A percentile compares a stretch with the other conserved stretches of the same genome.
Evolutionary conservation across 2,888 invertebrate species (phyloP).

Genomic region (Latheticus oryzae): DNA sequence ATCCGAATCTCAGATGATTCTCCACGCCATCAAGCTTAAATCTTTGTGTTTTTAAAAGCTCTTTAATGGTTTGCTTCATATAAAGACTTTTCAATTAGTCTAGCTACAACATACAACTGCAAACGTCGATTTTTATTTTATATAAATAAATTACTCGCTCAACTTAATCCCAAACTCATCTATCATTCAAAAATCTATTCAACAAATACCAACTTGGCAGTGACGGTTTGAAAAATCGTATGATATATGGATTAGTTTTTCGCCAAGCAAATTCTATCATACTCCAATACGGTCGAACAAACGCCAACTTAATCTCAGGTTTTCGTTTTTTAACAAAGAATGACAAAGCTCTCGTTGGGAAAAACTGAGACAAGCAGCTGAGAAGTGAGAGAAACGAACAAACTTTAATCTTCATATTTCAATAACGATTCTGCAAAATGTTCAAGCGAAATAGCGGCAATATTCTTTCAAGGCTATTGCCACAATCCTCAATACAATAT

Average conservation of each 20-base stretch:
- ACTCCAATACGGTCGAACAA: constrained; percentile 7
- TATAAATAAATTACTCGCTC: constrained; percentile 17
- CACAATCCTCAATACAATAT: too few relatives aligned
- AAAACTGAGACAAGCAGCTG: too few relatives aligned
- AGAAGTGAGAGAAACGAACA: too few relatives aligned
- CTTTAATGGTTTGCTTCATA: constrained; percentile 22
- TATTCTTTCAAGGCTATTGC: too few relatives aligned
- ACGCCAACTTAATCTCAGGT: constrained; percentile 1
- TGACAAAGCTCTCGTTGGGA: too few relatives aligned
- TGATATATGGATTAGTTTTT: constrained; percentile 15
- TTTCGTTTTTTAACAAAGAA: constrained; percentile 14
- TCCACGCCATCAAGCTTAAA: constrained; percentile 23
- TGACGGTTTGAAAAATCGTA: not conserved
- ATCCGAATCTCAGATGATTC: constrained; percentile 37
- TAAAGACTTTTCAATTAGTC: constrained; percentile 15
- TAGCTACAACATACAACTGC: constrained; percentile 13
- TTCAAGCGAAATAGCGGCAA: too few relatives aligned
- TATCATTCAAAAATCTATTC: constrained; percentile 22
- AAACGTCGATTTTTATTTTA: constrained; percentile 16
- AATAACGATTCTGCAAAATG: too few relatives aligned
- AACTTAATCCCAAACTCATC: constrained; percentile 8
- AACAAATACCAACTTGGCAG: constrained; percentile 8
- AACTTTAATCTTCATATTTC: too few relatives aligned
- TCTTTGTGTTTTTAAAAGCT: constrained; percentile 14
- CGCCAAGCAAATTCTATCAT: constrained; percentile 11